These are phyloP conservation scores for Saccostrea echinata DNA, from an alignment of 1,140 invertebrate species.

Conservation along the genomic window DNA sequence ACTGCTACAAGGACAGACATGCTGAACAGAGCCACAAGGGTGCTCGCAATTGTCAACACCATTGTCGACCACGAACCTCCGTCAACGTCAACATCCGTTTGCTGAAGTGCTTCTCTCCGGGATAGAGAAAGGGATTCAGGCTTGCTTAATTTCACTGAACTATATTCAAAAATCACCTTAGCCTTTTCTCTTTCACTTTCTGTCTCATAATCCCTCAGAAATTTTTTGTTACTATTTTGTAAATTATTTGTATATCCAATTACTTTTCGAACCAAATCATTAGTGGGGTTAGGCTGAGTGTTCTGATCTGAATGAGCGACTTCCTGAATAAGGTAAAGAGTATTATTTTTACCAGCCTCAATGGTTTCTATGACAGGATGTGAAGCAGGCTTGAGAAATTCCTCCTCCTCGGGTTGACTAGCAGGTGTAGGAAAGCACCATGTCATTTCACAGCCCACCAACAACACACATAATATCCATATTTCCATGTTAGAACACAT, in stretches of 20 bases:
- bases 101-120: slow-evolving; percentile 35
- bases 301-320: neutral
- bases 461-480: slow-evolving; percentile 27
- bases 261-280: slow-evolving; percentile 4
- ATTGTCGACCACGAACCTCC: slow-evolving; percentile 54
- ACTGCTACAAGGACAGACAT: slow-evolving; percentile 66
- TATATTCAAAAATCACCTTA: slow-evolving; percentile 16
- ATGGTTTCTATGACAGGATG: slow-evolving; percentile 13
- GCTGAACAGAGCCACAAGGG: slow-evolving; percentile 62
- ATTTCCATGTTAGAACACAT: slow-evolving; percentile 1
- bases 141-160: neutral
- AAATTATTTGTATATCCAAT: slow-evolving; percentile 8
- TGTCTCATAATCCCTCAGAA: neutral
- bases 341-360: slow-evolving; percentile 29
- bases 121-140: slow-evolving; percentile 13
- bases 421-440: slow-evolving; percentile 19
- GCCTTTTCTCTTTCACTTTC: neutral
- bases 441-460: neutral
- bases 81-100: neutral
- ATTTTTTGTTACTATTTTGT: neutral
- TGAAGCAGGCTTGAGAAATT: slow-evolving; percentile 4
- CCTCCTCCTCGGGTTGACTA: neutral
- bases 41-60: slow-evolving; percentile 61
- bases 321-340: slow-evolving; percentile 26
- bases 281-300: neutral